Conservation (phyloP, 2,113 vertebrate genomes). For the Montifringilla adamsi region DNA sequence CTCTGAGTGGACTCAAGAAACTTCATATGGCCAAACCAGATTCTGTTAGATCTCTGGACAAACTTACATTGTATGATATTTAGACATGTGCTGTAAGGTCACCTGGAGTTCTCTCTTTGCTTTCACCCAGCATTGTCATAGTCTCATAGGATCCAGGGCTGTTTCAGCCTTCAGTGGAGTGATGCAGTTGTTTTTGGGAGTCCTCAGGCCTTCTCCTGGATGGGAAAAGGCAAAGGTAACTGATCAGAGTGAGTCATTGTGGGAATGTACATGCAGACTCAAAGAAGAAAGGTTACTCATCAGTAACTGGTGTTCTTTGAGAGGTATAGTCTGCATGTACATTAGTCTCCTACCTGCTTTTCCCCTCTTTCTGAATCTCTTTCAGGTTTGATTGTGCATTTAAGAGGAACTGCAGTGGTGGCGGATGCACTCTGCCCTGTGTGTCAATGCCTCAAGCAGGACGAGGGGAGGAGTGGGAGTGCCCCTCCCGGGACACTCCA, state of each 20-base stretch:
- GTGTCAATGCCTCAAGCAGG: slow-evolving; percentile 44
- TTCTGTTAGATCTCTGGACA: background rate
- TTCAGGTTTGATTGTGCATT: slow-evolving; percentile 67
- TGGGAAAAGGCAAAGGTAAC: slow-evolving; percentile 32
- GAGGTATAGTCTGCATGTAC: slow-evolving; percentile 57
- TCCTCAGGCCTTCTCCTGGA: background rate
- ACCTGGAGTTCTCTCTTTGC: background rate
- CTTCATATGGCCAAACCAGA: background rate
- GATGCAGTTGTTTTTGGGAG: background rate
- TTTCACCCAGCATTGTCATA: background rate
- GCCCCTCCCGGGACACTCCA: slow-evolving; percentile 1
- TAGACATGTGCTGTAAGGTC: background rate
- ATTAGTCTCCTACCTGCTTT: slow-evolving; percentile 65
- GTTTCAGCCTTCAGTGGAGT: background rate
- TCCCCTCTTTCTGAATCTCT: slow-evolving; percentile 70
- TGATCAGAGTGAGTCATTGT: background rate
- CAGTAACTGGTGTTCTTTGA: slow-evolving; percentile 69
- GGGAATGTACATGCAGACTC: slow-evolving; percentile 67
- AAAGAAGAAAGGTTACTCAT: slow-evolving; percentile 66
- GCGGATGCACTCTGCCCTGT: slow-evolving; percentile 59
- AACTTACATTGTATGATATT: background rate
- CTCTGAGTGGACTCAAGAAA: background rate
- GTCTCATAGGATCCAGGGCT: background rate
- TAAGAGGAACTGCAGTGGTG: slow-evolving; percentile 64
- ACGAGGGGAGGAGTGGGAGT: slow-evolving; percentile 47